These are phyloP conservation scores for Hydra vulgaris DNA, from an alignment of 30 jellyfish, hydroid and myxozoan genomes.

Conservation along the genomic window DNA sequence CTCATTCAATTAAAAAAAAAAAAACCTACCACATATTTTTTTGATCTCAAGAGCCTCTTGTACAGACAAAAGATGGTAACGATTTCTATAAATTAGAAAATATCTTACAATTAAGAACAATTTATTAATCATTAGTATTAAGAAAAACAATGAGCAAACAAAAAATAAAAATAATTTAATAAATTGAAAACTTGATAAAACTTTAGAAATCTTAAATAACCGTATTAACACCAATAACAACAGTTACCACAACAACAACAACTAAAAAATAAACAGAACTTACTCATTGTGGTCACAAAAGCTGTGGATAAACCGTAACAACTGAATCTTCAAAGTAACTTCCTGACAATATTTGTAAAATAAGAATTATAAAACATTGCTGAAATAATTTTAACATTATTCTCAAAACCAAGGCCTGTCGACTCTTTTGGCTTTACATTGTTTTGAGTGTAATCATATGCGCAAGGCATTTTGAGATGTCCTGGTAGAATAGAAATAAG, in stretches of 20 bases:
- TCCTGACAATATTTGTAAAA: constrained; percentile 30
- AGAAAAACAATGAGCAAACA: too few relatives aligned
- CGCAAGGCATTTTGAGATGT: not conserved
- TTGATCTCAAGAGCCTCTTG: constrained; percentile 69
- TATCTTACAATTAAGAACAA: not conserved
- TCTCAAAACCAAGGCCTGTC: too few relatives aligned
- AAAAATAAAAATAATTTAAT: too few relatives aligned
- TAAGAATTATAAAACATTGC: not conserved
- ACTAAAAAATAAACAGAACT: constrained; percentile 12
- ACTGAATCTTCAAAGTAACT: constrained; percentile 89
- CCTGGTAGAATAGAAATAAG: too few relatives aligned
- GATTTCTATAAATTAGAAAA: constrained; percentile 29
- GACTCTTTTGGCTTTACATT: too few relatives aligned
- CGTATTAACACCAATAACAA: not conserved
- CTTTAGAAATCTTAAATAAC: not conserved
- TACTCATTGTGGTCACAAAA: constrained; percentile 97
- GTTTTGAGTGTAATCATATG: too few relatives aligned
- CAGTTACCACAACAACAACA: not conserved
- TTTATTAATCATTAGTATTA: too few relatives aligned
- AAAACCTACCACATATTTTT: constrained; percentile 57
- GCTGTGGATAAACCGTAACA: constrained; percentile 91
- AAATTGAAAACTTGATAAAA: not conserved
- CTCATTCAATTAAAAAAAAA: too few relatives aligned
- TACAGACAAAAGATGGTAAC: constrained; percentile 63
- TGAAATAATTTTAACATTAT: too few relatives aligned